These are phyloP conservation scores for Acrobasis repandana DNA, from an alignment of 2,888 invertebrate genomes.

Conservation along the genomic window DNA sequence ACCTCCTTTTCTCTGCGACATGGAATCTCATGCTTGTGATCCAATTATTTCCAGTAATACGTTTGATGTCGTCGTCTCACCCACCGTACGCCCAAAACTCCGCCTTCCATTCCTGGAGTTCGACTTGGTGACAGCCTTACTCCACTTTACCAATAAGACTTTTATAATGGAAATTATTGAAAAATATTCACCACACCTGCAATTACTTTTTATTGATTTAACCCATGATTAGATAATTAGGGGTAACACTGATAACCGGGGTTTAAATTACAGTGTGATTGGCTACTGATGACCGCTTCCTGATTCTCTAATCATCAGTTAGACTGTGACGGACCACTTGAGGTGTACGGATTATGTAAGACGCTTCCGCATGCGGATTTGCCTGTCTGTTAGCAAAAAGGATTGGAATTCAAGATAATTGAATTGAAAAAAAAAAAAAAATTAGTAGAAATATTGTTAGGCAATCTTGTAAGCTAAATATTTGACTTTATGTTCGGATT, in stretches of 20 bases:
- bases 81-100: background rate
- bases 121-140: background rate
- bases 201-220: background rate
- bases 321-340: background rate
- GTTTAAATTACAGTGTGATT: background rate
- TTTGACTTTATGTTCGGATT: no score
- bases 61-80: background rate
- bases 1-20: no score
- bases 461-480: no score
- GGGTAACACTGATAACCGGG: background rate
- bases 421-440: background rate
- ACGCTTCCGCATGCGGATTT: background rate
- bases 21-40: no score
- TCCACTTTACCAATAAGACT: background rate
- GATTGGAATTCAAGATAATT: background rate
- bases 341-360: background rate
- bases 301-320: background rate
- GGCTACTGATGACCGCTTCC: background rate
- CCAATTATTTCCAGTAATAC: no score
- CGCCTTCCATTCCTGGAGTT: background rate
- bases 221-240: background rate
- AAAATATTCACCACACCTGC: no score
- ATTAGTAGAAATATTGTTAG: background rate
- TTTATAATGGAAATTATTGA: no score
- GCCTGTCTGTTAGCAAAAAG: no score